These are phyloP conservation scores for Gasterosteus nipponicus DNA, from an alignment of 2,113 vertebrate species.

Conservation along the genomic window DNA sequence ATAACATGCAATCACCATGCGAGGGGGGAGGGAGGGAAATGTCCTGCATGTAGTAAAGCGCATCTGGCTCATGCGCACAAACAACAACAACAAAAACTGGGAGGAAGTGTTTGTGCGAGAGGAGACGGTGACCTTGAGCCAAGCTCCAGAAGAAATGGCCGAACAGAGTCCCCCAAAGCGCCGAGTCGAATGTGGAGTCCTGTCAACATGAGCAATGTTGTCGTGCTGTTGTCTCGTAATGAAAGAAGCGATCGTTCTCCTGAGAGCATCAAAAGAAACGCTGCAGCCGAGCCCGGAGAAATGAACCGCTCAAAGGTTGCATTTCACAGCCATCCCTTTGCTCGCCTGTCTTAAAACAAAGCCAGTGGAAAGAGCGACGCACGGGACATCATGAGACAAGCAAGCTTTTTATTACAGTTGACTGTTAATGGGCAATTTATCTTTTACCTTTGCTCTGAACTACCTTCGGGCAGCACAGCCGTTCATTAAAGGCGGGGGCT, in stretches of 20 bases:
- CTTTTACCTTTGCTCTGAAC: slow-evolving; percentile 61
- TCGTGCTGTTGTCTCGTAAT: slow-evolving; percentile 61
- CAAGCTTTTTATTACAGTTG: slow-evolving; percentile 54
- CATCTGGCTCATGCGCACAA: slow-evolving; percentile 23
- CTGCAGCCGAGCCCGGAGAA: slow-evolving; percentile 15
- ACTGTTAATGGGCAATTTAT: slow-evolving; percentile 65
- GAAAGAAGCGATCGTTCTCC: slow-evolving; percentile 72
- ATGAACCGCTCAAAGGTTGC: slow-evolving; percentile 30
- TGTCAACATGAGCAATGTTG: slow-evolving; percentile 73
- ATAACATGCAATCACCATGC: slow-evolving; percentile 45
- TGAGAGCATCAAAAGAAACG: slow-evolving; percentile 50
- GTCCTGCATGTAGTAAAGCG: slow-evolving; percentile 22
- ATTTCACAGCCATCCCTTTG: slow-evolving; percentile 46
- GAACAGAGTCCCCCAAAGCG: slow-evolving; percentile 42
- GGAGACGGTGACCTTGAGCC: slow-evolving; percentile 64
- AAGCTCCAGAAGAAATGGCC: slow-evolving; percentile 47
- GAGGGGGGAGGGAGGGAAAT: background rate
- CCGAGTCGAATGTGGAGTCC: slow-evolving; percentile 66
- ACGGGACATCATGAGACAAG: slow-evolving; percentile 56
- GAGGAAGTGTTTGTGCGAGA: slow-evolving; percentile 18
- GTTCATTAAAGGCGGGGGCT: slow-evolving; percentile 51
- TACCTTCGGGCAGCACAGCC: slow-evolving; percentile 54
- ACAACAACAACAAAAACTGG: slow-evolving; percentile 14
- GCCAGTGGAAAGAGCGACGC: slow-evolving; percentile 8
- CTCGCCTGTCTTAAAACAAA: slow-evolving; percentile 64